Base-by-base conservation (phyloP, 2,797 vertebrate species). In the Nyctibius grandis region DNA sequence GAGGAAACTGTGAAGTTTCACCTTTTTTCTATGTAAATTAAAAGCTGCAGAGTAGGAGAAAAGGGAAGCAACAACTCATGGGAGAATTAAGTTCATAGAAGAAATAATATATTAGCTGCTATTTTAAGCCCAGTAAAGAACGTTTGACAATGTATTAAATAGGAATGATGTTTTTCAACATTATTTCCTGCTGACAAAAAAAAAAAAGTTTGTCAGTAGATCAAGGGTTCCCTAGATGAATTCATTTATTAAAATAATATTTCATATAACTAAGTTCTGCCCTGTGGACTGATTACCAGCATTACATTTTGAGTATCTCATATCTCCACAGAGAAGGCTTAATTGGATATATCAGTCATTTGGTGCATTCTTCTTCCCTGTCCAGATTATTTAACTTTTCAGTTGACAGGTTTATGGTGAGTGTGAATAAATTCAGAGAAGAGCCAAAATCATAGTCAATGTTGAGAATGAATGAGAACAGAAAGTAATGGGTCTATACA, bases 311-410 rank as follows among this genome's bases (percentile, higher is more conserved):
- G 84, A 93, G 69, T 82, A 69, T 87, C 65, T 94, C 61, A 15
- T 60, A 82, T 59, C 83, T 93, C 85, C 70, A 63, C 77, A 81
- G 80, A 92, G 91, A 88, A 91, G 36, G 12, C 29, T 95, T 96
- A 95, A 96, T 93, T 97, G 53, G 79, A 80, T 92, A 53, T 88
- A 96, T 95, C 87, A 95, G 89, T 94, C 95, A 94, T 91, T 88
- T 92, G 57, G 11, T 88, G 90, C 54, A 78, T 93, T 86, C 15
- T 85, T 92, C 76, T 93, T 95, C 40, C 16, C 38, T 84, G 44
- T 84, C 76, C 93, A 68, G 38, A 63, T 89, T 88, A 68, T 88
- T 91, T 59, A 22, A 2, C 12, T 88, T 91, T 91, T 56, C 76
- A 83, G 8, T 21, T 73, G 89, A 81, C 73, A 87, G 63, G 65